phyloP scores from a whole-genome alignment of 1,140 invertebrate species.

The Magallana gigas region DNA sequence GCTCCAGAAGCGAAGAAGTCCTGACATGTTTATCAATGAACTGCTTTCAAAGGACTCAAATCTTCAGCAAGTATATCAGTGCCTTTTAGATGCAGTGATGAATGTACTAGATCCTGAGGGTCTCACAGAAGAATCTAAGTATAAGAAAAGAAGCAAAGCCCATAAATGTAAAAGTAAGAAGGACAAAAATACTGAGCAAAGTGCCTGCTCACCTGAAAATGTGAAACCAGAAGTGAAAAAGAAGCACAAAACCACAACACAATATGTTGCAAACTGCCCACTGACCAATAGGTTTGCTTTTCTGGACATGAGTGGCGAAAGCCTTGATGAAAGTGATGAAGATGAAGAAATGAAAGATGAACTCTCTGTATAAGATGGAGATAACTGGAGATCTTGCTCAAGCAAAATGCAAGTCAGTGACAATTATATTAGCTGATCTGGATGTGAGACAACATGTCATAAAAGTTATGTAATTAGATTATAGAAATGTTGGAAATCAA shows the following conservation, averaged over 20 bases:
- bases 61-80: not conserved
- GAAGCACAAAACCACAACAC: not conserved
- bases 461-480: too few species aligned
- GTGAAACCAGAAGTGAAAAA: not conserved
- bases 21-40: slow-evolving; percentile 54
- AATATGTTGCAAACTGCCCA: slow-evolving; percentile 10
- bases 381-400: too few species aligned
- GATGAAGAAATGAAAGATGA: not conserved
- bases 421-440: too few species aligned
- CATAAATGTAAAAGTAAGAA: not conserved
- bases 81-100: not conserved
- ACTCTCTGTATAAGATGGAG: too few species aligned
- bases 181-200: not conserved
- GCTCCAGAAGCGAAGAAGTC: slow-evolving; percentile 59
- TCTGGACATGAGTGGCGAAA: not conserved
- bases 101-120: not conserved
- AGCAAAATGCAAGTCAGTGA: too few species aligned
- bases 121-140: not conserved
- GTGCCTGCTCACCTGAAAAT: not conserved
- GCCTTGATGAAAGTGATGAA: not conserved
- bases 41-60: slow-evolving; percentile 25
- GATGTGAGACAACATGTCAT: too few species aligned
- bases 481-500: too few species aligned
- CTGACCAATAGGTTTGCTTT: not conserved
- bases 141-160: slow-evolving; percentile 14